Percentiles rank a stretch among this genome's conserved stretches.
These are phyloP conservation scores for Octopus sinensis DNA, from an alignment of 1,140 invertebrate species.

Conservation along the genomic window DNA sequence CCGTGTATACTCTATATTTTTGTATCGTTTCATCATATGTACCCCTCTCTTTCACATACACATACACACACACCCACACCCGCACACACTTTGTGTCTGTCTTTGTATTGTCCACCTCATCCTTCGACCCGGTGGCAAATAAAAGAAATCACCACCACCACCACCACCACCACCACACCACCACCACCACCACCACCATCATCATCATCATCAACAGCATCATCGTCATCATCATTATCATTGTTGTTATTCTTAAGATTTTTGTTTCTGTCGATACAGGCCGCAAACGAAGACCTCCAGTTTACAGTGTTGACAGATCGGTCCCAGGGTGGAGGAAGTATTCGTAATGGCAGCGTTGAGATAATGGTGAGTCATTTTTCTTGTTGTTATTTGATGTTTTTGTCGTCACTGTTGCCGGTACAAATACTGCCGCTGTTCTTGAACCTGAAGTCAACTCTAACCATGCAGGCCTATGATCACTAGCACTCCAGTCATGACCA, in stretches of 20 bases:
- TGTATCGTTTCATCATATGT: too few species aligned
- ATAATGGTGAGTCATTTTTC: conserved; percentile 58
- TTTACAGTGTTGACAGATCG: conserved; percentile 79
- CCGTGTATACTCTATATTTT: too few species aligned
- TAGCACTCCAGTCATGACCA: too few species aligned
- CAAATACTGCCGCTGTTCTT: too few species aligned
- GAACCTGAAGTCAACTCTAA: too few species aligned
- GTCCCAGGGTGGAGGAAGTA: conserved; percentile 79
- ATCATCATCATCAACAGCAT: conserved; percentile 13
- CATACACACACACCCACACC: too few species aligned
- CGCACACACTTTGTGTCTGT: too few species aligned
- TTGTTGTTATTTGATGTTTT: too few species aligned
- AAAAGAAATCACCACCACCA: too few species aligned
- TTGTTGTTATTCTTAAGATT: background rate
- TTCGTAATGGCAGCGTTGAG: conserved; percentile 65
- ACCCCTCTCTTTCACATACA: too few species aligned
- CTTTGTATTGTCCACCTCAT: background rate
- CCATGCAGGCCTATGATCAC: too few species aligned
- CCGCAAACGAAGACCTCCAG: conserved; percentile 42
- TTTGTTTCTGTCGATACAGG: conserved; percentile 29
- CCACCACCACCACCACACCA: background rate
- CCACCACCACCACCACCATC: background rate
- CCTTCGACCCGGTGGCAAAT: background rate
- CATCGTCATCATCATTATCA: conserved; percentile 15
- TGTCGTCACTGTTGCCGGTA: too few species aligned